These are phyloP conservation scores for Oligia fasciuncula DNA, from an alignment of 2,888 invertebrate species.

Conservation along the genomic window DNA sequence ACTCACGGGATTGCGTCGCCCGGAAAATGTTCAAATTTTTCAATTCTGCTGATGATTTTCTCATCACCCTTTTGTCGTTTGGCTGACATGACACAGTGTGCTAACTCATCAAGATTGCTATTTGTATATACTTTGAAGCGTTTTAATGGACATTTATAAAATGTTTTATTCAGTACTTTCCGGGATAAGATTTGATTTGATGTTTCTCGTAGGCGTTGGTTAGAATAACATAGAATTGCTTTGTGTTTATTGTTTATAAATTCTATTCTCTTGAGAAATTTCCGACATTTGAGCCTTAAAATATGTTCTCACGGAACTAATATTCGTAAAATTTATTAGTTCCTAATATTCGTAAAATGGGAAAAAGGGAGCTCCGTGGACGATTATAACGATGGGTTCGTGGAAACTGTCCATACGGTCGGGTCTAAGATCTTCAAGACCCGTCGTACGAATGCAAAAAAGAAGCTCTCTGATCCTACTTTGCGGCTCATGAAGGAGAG, in stretches of 20 bases:
- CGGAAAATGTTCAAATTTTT: slow-evolving; percentile 25
- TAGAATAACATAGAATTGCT: slow-evolving; percentile 35
- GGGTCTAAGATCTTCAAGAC: no score
- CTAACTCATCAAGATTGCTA: slow-evolving; percentile 41
- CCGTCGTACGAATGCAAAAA: no score
- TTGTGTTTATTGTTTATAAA: slow-evolving; percentile 46
- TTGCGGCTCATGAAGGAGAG: no score
- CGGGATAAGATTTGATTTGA: slow-evolving; percentile 28
- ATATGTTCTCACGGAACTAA: slow-evolving; percentile 1
- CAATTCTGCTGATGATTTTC: slow-evolving; percentile 42
- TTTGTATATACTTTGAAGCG: slow-evolving; percentile 35
- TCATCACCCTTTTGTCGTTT: slow-evolving; percentile 39
- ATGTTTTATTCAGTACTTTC: slow-evolving; percentile 48
- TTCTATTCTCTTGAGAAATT: slow-evolving; percentile 20
- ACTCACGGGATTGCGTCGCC: slow-evolving; percentile 43
- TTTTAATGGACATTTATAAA: slow-evolving; percentile 25
- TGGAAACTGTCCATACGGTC: no score
- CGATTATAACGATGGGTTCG: no score
- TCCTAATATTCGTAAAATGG: slow-evolving; percentile 16
- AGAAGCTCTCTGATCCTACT: no score
- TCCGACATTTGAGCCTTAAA: neutral
- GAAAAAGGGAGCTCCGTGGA: no score
- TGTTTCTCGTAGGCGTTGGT: slow-evolving; percentile 18
- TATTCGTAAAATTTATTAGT: slow-evolving; percentile 8
- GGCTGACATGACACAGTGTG: slow-evolving; percentile 12